These are phyloP conservation scores for Hipposideros armiger DNA, from an alignment of 2,113 vertebrate species.

Conservation along the genomic window DNA sequence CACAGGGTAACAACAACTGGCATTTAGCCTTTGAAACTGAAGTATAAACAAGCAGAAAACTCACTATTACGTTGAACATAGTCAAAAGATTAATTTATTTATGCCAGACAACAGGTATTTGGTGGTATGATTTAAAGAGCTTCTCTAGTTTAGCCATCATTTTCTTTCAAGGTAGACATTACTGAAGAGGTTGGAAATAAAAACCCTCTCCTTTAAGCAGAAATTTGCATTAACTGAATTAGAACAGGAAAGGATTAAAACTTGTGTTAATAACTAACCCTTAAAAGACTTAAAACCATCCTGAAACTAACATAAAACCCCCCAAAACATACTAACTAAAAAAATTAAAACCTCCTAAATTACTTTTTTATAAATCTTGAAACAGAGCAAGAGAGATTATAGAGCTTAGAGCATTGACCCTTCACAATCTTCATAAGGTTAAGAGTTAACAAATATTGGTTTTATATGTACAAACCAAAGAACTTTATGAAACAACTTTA, in stretches of 20 bases:
- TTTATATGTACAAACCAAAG: neutral
- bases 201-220: neutral
- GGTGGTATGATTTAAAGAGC: neutral
- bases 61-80: neutral
- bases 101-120: conserved; percentile 2
- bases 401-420: neutral
- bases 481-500: neutral
- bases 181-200: neutral
- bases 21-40: conserved; percentile 14
- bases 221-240: conserved; percentile 10
- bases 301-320: neutral
- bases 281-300: conserved; percentile 53
- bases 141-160: neutral
- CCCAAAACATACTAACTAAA: neutral
- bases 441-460: neutral
- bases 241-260: neutral
- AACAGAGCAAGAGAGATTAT: neutral
- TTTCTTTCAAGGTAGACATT: conserved; percentile 26
- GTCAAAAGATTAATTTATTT: conserved; percentile 25
- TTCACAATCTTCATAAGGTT: neutral
- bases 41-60: conserved; percentile 31
- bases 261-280: neutral
- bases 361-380: conserved; percentile 26
- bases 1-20: neutral
- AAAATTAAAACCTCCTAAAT: neutral